phyloP scores from a whole-genome alignment of 2,888 invertebrate species.

The Cantharis nigra region DNA sequence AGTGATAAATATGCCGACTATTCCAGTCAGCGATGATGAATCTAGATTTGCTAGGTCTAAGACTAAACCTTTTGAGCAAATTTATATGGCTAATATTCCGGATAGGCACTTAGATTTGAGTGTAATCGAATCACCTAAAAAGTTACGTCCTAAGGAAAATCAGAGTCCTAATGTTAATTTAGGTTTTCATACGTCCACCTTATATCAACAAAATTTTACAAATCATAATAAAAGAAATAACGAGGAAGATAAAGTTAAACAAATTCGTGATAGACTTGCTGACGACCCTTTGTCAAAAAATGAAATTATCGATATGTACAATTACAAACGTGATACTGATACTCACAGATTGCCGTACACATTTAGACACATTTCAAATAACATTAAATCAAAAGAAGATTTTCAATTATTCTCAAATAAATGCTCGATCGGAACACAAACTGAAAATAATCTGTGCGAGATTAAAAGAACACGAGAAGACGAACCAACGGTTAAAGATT shows the following conservation, averaged over 20 bases:
- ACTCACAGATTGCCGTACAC: constrained; percentile 23
- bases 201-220: background rate
- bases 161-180: constrained; percentile 5
- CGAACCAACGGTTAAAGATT: constrained; percentile 63
- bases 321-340: constrained; percentile 31
- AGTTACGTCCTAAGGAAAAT: constrained; percentile 12
- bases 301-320: constrained; percentile 15
- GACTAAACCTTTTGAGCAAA: constrained; percentile 48
- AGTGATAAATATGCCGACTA: background rate
- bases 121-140: constrained; percentile 43
- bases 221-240: background rate
- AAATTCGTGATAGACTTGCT: background rate
- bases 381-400: background rate
- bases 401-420: constrained; percentile 38
- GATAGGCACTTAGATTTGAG: constrained; percentile 52
- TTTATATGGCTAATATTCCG: constrained; percentile 54
- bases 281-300: constrained; percentile 8
- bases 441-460: constrained; percentile 50
- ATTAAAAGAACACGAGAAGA: constrained; percentile 53
- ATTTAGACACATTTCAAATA: background rate
- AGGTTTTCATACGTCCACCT: background rate
- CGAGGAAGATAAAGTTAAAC: background rate
- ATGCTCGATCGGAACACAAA: constrained; percentile 53
- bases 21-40: background rate
- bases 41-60: constrained; percentile 1